Base-by-base conservation (phyloP, 2,797 vertebrate species). In the Micromesistius poutassou region DNA sequence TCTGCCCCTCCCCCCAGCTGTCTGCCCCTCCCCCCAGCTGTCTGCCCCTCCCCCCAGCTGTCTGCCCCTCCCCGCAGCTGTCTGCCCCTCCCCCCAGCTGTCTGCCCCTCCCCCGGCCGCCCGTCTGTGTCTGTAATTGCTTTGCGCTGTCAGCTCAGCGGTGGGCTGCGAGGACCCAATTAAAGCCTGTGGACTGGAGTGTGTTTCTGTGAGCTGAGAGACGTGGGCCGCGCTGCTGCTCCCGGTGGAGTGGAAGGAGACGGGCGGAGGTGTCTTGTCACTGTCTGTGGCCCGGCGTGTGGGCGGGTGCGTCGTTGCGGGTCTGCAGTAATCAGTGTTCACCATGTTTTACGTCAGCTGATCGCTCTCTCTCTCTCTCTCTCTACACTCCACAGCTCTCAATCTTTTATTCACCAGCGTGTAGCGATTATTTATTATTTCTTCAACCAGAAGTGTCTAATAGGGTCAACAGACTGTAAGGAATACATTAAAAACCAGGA, bases 141-240 rank as follows among this genome's bases (percentile, higher is more conserved):
- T 91, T 88, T 91, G 91, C 88, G 91, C 88, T 84, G 90, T 91
- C 90, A 87, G 84, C 93, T 90, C 92, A 89, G 91, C 80, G 84
- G 88, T 86, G 85, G 91, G 90, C 87, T 87, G 88, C 88, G 88
- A 91, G 86, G 86, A 91, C 86, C 91, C 92, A 92, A 93, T 94
- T 93, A 93, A 93, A 93, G 88, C 87, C 83, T 83, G 86, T 88
- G 84, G 85, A 87, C 85, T 80, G 78, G 78, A 78, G 80, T 82
- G 74, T 81, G 74, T 77, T 46, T 75, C 79, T 50, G 80, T 80
- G 81, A 66, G 79, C 76, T 80, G 77, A 77, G 42, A 72, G 79
- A 79, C 76, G 85, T 66, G 76, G 55, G 76, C 81, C 83, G 84
- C 85, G 75, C 81, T 86, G 78, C 80, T 76, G 76, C 80, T 90